Base-by-base conservation (phyloP, 2,113 vertebrate species). In the Scatophagus argus region DNA sequence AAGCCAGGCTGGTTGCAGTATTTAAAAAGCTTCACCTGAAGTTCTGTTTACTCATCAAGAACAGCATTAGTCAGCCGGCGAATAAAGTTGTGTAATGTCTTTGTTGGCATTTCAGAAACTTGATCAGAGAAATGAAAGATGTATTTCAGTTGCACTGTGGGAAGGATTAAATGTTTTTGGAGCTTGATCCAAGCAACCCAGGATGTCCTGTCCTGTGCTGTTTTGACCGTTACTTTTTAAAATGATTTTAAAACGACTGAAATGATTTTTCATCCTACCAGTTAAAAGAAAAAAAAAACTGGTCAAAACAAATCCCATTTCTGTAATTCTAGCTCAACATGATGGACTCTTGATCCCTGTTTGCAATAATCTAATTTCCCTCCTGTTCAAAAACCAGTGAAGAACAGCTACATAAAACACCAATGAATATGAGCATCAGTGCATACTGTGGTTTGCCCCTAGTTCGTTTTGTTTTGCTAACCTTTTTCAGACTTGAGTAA, bases 401-500 rank as follows among this genome's bases (percentile, higher is more conserved):
- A 43, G 38, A 56, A 62, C 12, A 46, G 39, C 51, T 49, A 58
- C 16, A 16, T 38, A 72, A 61, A 75, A 44, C 74, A 46, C 68
- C n/a, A 58, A 14, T 65, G 58, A 81, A 62, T 41, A 51, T 49
- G 52, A 84, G 79, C 68, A 43, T 55, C 31, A n/a, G 52, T 21
- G 63, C 63, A 46, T 31, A 31, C 75, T 62, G 67, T 16, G 64
- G 82, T 75, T 83, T 77, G 58, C 66, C 76, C 80, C 73, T 8
- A 14, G 32, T 70, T 88, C 75, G 61, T 72, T 82, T 79, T 87
- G 89, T 86, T 87, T 84, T 89, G 87, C 87, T 81, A 84, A 86
- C 83, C 85, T 85, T 81, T n/a, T 85, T 79, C 79, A 81, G 84
- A 89, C 81, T 76, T 9, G 87, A 91, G 83, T 81, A 82, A 84